phyloP scores from a whole-genome alignment of 2,113 vertebrate genomes.

The Isichthys henryi region DNA sequence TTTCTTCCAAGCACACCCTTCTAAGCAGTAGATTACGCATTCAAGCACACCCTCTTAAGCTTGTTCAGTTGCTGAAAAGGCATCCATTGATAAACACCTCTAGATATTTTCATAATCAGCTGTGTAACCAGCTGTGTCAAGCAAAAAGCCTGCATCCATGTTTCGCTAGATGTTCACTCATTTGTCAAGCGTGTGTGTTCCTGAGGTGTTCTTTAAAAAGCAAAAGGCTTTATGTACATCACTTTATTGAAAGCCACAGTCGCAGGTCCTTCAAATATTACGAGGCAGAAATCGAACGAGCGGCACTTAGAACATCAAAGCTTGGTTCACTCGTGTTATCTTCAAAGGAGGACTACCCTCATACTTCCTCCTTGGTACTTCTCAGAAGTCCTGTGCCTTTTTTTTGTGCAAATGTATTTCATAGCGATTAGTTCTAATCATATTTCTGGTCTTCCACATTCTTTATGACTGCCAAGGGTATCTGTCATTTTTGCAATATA shows the following conservation, averaged over 20 bases:
- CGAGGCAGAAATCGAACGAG: constrained; percentile 35
- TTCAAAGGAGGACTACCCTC: constrained; percentile 43
- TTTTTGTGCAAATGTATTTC: constrained; percentile 48
- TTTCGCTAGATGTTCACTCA: background rate
- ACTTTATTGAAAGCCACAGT: constrained; percentile 34
- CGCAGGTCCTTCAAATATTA: constrained; percentile 33
- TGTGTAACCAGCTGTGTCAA: background rate
- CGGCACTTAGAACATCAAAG: constrained; percentile 53
- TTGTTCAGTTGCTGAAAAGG: background rate
- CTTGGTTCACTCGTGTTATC: constrained; percentile 41
- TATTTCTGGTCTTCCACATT: constrained; percentile 32
- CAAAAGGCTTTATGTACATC: constrained; percentile 32
- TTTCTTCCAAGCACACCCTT: constrained; percentile 39
- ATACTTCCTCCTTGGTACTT: constrained; percentile 17
- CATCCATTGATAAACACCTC: background rate
- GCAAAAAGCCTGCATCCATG: background rate
- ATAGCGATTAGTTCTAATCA: constrained; percentile 53
- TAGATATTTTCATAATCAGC: background rate
- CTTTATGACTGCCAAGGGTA: constrained; percentile 10
- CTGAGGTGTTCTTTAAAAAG: constrained; percentile 21
- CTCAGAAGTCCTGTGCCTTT: constrained; percentile 31
- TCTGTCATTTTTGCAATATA: constrained; percentile 10
- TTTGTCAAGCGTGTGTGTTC: constrained; percentile 13
- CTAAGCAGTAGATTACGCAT: constrained; percentile 56
- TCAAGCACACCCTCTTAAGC: constrained; percentile 27